Evolutionary conservation across 2,888 invertebrate species (phyloP).

Genomic region (Drosophila longiperda): DNA sequence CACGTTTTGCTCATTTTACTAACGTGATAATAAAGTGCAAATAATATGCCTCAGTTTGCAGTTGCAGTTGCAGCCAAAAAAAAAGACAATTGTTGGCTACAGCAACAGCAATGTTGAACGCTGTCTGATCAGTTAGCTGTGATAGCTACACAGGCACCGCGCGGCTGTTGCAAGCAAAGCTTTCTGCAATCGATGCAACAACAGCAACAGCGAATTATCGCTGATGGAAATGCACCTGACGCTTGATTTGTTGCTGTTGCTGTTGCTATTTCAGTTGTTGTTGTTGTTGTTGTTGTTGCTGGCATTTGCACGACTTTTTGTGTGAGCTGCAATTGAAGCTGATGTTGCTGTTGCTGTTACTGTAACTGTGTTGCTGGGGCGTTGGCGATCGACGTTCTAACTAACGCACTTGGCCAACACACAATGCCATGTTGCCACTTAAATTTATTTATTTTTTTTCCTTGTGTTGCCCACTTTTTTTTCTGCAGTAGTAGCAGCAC

Average conservation of each 20-base stretch:
- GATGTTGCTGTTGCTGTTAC: slow-evolving; percentile 11
- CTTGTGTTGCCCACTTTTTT: slow-evolving; percentile 2
- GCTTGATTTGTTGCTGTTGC: slow-evolving; percentile 63
- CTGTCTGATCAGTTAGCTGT: slow-evolving; percentile 48
- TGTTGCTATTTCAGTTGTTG: slow-evolving; percentile 33
- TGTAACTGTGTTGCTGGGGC: slow-evolving; percentile 50
- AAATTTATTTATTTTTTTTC: slow-evolving; percentile 13
- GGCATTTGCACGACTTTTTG: slow-evolving; percentile 68
- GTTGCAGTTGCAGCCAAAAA: slow-evolving; percentile 44
- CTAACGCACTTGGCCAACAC: slow-evolving; percentile 57
- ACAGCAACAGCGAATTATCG: slow-evolving; percentile 72
- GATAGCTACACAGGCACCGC: slow-evolving; percentile 45
- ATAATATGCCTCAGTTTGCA: slow-evolving; percentile 82
- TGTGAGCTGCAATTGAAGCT: slow-evolving; percentile 14
- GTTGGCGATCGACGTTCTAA: slow-evolving; percentile 66
- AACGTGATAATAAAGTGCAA: slow-evolving; percentile 85
- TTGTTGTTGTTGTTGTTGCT: slow-evolving; percentile 50
- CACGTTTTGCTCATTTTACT: slow-evolving; percentile 83
- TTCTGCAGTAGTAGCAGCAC: neutral
- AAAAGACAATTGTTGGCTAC: slow-evolving; percentile 61
- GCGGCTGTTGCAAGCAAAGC: slow-evolving; percentile 65
- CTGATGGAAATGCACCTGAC: slow-evolving; percentile 84
- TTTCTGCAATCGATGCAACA: slow-evolving; percentile 69
- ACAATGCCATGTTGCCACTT: slow-evolving; percentile 7
- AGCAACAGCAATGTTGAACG: slow-evolving; percentile 30